These are phyloP conservation scores for Sterna hirundo DNA, from an alignment of 2,113 vertebrate species.

Conservation along the genomic window DNA sequence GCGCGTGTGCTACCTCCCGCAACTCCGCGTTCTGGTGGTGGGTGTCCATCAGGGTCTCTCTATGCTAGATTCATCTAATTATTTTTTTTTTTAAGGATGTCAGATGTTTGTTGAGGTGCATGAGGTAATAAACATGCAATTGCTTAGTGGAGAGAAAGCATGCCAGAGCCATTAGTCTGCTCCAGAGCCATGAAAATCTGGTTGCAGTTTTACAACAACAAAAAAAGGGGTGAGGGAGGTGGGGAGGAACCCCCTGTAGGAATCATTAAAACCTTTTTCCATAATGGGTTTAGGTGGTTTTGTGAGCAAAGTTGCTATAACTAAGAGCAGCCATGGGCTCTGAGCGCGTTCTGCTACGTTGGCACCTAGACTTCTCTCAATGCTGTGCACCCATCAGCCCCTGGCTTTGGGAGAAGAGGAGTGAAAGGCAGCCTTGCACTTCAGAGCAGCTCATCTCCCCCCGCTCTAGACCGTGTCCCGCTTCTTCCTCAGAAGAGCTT, in stretches of 20 bases:
- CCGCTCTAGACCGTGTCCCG: accelerated
- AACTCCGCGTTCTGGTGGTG: not conserved
- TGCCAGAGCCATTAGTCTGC: not conserved
- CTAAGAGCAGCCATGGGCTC: not conserved
- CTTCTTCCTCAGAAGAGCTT: not conserved
- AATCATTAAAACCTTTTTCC: not conserved
- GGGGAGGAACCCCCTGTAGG: not conserved
- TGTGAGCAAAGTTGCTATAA: not conserved
- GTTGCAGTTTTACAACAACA: not conserved
- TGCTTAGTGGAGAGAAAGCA: not conserved
- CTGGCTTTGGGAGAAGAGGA: not conserved
- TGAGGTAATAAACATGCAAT: not conserved
- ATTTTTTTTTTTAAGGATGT: not conserved
- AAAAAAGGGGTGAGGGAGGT: not conserved
- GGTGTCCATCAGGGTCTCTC: not conserved
- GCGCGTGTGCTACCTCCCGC: accelerated
- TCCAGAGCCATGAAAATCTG: not conserved
- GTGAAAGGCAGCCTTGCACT: not conserved
- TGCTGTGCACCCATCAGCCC: accelerated
- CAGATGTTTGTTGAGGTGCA: not conserved
- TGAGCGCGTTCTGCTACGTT: accelerated
- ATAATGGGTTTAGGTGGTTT: not conserved
- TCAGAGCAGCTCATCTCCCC: not conserved
- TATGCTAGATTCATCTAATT: not conserved
- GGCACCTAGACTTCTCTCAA: not conserved